These are phyloP conservation scores for Helleia helle DNA, from an alignment of 2,888 invertebrate genomes.

Conservation along the genomic window DNA sequence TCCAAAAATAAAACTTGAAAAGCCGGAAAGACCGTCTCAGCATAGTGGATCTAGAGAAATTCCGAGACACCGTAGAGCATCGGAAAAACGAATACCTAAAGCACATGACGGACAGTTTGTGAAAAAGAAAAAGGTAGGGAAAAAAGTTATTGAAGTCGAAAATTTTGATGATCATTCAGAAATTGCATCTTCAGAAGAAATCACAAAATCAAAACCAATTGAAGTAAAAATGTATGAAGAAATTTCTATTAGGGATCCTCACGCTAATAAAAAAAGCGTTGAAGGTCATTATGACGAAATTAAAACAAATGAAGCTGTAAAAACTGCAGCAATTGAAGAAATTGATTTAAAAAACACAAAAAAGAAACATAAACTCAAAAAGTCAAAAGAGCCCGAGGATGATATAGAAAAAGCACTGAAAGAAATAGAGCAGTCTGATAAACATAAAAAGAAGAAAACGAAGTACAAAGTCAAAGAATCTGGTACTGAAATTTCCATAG, in stretches of 20 bases:
- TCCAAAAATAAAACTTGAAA: conserved; percentile 24
- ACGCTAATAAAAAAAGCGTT: conserved; percentile 22
- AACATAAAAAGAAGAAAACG: conserved; percentile 47
- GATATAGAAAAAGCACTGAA: conserved; percentile 60
- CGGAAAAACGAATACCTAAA: conserved; percentile 52
- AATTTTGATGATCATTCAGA: conserved; percentile 47
- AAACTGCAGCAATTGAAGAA: conserved; percentile 26
- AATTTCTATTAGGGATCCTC: conserved; percentile 12
- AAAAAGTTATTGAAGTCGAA: conserved; percentile 56
- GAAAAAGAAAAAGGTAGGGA: conserved; percentile 53
- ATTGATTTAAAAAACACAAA: conserved; percentile 42
- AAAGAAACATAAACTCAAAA: conserved; percentile 56
- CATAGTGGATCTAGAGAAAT: conserved; percentile 57
- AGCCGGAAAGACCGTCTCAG: conserved; percentile 29
- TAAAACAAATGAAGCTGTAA: conserved; percentile 22
- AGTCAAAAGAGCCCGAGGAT: conserved; percentile 43
- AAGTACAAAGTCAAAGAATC: conserved; percentile 39
- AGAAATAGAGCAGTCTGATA: conserved; percentile 55
- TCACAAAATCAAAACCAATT: background rate
- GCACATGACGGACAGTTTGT: conserved; percentile 41
- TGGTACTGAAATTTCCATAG: conserved; percentile 4
- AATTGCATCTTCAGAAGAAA: conserved; percentile 16
- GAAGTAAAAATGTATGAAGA: conserved; percentile 14
- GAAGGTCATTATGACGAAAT: conserved; percentile 24
- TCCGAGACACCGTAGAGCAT: conserved; percentile 48